Conservation (phyloP, 2,113 vertebrate species). For the Theropithecus gelada region DNA sequence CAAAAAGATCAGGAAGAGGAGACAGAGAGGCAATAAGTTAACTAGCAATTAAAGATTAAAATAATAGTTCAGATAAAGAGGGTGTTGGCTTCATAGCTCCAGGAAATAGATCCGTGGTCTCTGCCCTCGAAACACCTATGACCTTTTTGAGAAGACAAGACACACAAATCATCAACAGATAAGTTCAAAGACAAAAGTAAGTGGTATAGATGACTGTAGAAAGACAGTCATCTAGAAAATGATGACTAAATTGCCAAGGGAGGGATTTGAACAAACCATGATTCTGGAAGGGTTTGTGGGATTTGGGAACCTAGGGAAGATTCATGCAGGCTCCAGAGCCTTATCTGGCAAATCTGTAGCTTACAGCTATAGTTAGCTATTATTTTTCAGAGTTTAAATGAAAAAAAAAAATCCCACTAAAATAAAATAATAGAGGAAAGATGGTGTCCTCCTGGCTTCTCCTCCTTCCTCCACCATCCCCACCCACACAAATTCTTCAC, state of each 20-base stretch:
- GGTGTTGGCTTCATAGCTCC: neutral
- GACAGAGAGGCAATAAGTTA: neutral
- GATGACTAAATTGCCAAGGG: neutral
- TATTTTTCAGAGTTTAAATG: constrained; percentile 71
- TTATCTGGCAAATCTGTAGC: neutral
- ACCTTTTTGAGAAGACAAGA: neutral
- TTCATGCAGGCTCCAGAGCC: neutral
- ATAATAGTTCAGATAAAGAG: neutral
- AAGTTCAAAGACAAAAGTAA: neutral
- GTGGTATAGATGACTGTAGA: accelerated
- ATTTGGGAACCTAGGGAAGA: neutral
- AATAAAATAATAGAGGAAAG: neutral
- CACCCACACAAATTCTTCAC: neutral
- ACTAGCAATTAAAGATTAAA: neutral
- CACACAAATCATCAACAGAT: neutral
- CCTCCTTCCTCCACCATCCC: neutral
- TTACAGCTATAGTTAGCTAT: neutral
- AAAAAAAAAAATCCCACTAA: neutral
- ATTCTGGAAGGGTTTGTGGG: neutral
- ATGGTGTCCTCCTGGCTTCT: neutral
- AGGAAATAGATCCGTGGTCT: neutral
- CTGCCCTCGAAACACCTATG: neutral
- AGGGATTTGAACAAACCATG: neutral
- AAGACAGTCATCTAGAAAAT: neutral
- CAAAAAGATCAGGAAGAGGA: neutral